These are phyloP conservation scores for Cataglyphis livida DNA, from an alignment of 2,888 invertebrate species.

Conservation along the genomic window DNA sequence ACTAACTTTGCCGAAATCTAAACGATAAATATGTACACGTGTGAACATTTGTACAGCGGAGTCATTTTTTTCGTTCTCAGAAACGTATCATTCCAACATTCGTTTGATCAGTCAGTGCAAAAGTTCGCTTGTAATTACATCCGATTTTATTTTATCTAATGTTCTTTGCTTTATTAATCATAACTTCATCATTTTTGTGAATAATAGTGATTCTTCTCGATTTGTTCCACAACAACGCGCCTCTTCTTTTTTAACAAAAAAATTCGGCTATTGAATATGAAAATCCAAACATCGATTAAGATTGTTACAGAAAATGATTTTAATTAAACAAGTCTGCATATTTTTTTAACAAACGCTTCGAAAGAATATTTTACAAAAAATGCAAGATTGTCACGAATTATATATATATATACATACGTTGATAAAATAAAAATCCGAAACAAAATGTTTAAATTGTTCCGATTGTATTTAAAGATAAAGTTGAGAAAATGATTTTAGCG, in stretches of 20 bases:
- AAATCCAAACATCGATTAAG: not conserved
- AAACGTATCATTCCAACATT: constrained; percentile 27
- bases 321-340: not conserved
- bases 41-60: constrained; percentile 81
- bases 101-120: constrained; percentile 12
- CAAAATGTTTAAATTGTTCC: not conserved
- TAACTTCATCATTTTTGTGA: not conserved
- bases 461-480: not conserved
- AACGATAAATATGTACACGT: constrained; percentile 80
- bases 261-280: not conserved
- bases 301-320: not conserved
- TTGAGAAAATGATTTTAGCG: not conserved
- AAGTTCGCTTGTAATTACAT: constrained; percentile 2
- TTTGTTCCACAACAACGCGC: not conserved
- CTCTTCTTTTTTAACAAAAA: not conserved
- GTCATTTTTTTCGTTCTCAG: constrained; percentile 53
- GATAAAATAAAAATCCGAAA: constrained; percentile 6
- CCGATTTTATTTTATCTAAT: constrained; percentile 1
- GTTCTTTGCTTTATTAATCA: not conserved
- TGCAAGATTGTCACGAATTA: not conserved
- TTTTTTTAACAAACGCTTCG: constrained; percentile 1
- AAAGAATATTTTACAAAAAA: not conserved
- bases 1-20: constrained; percentile 42
- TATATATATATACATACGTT: not conserved
- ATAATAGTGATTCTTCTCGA: not conserved